Conservation (phyloP, 2,888 invertebrate genomes). For the Melangyna quadrimaculata region DNA sequence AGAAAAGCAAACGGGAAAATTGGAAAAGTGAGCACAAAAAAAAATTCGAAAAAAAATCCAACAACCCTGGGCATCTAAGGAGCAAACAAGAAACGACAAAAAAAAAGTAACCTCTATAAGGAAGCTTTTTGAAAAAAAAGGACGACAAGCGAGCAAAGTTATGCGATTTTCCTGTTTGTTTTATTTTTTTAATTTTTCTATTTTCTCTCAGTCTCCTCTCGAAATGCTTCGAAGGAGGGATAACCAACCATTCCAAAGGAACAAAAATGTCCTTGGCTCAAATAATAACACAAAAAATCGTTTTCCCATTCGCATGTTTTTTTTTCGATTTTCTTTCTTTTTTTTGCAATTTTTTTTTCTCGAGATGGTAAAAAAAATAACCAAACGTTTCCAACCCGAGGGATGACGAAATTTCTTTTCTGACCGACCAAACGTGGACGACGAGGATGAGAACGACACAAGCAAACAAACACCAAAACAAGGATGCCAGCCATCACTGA, state of each 20-base stretch:
- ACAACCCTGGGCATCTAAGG: conserved; percentile 60
- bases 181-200: conserved; percentile 59
- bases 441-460: conserved; percentile 14
- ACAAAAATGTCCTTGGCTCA: conserved; percentile 70
- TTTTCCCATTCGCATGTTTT: conserved; percentile 56
- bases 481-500: conserved; percentile 68
- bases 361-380: conserved; percentile 27
- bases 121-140: conserved; percentile 41
- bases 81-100: conserved; percentile 53
- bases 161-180: conserved; percentile 56
- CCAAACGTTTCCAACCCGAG: conserved; percentile 33
- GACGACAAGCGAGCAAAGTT: conserved; percentile 60
- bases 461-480: conserved; percentile 57
- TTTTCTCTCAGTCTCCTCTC: conserved; percentile 41
- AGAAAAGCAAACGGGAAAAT: conserved; percentile 63
- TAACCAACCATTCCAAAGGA: conserved; percentile 43
- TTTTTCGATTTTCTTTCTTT: conserved; percentile 18
- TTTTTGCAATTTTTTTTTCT: conserved; percentile 55
- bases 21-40: conserved; percentile 55
- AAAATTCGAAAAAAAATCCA: not conserved
- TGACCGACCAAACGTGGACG: conserved; percentile 50
- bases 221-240: conserved; percentile 22
- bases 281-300: conserved; percentile 70
- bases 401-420: conserved; percentile 57
- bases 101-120: conserved; percentile 50